Conservation (phyloP, 2,888 invertebrate species). For the Tetheella fluctuosa region DNA sequence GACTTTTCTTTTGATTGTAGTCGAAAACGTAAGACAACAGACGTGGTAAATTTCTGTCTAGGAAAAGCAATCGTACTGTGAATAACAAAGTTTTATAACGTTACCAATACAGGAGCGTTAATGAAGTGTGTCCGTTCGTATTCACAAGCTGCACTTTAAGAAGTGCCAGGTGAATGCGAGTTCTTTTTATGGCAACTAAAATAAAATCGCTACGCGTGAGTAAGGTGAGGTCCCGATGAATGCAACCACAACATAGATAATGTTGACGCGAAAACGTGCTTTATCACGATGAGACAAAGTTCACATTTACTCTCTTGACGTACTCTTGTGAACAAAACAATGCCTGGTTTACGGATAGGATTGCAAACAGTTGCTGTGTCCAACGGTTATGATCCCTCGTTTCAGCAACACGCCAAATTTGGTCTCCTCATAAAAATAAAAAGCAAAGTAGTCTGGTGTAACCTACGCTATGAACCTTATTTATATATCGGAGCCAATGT, state of each 20-base stretch:
- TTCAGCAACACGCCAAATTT: constrained; percentile 79
- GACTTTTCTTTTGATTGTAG: constrained; percentile 28
- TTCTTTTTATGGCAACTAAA: constrained; percentile 65
- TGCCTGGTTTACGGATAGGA: constrained; percentile 65
- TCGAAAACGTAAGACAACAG: constrained; percentile 26
- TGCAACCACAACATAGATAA: constrained; percentile 52
- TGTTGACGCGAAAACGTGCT: constrained; percentile 43
- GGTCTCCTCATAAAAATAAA: constrained; percentile 77
- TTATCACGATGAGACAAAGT: constrained; percentile 42
- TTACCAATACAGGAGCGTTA: constrained; percentile 46
- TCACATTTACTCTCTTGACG: constrained; percentile 38
- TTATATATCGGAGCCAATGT: constrained; percentile 38
- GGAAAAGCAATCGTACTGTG: constrained; percentile 23
- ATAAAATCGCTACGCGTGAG: constrained; percentile 69
- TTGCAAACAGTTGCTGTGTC: constrained; percentile 77
- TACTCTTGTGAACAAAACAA: constrained; percentile 57
- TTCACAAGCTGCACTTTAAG: constrained; percentile 52
- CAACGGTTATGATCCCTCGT: constrained; percentile 78
- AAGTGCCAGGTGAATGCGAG: constrained; percentile 63
- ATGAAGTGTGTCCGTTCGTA: constrained; percentile 63
- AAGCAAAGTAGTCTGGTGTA: constrained; percentile 64
- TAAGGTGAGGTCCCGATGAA: constrained; percentile 55
- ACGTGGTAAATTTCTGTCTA: constrained; percentile 13
- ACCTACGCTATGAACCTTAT: constrained; percentile 62
- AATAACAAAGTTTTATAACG: constrained; percentile 43